Percentiles rank a stretch among this genome's conserved stretches.
Evolutionary conservation across 2,888 invertebrate genomes (phyloP).

Genomic region (Agrypnus murinus): DNA sequence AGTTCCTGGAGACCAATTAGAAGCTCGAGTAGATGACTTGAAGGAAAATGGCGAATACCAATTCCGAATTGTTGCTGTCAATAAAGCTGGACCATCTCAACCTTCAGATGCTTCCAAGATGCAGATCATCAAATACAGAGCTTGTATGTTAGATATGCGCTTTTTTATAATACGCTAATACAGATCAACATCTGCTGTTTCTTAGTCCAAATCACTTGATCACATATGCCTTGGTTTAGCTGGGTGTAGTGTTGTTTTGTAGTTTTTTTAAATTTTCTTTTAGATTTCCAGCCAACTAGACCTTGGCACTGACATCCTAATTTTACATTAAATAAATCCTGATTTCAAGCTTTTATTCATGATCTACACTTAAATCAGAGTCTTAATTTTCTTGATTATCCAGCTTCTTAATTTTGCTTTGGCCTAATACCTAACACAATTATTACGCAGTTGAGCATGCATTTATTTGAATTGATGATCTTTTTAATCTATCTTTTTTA

Average conservation of each 20-base stretch:
- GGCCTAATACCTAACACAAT: slow-evolving; percentile 12
- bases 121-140: slow-evolving; percentile 91
- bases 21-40: slow-evolving; percentile 87
- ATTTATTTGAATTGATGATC: slow-evolving; percentile 9
- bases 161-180: slow-evolving; percentile 23
- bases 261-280: not conserved
- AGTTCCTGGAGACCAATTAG: slow-evolving; percentile 83
- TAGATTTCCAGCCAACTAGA: slow-evolving; percentile 9
- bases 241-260: slow-evolving; percentile 8
- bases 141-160: slow-evolving; percentile 74
- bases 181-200: not conserved
- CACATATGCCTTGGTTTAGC: slow-evolving; percentile 7
- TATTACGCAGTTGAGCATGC: slow-evolving; percentile 42
- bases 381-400: not conserved
- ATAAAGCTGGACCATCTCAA: slow-evolving; percentile 93
- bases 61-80: slow-evolving; percentile 92
- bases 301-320: slow-evolving; percentile 5
- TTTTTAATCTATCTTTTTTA: slow-evolving; percentile 29
- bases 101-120: slow-evolving; percentile 93
- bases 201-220: slow-evolving; percentile 6
- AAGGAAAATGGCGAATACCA: slow-evolving; percentile 94
- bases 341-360: not conserved
- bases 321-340: too few relatives aligned
- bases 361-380: not conserved
- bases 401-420: slow-evolving; percentile 27